Percentiles rank a stretch among this genome's conserved stretches.
Evolutionary conservation across 2,888 invertebrate genomes (phyloP).

Genomic region (Alviniconcha strummeri): DNA sequence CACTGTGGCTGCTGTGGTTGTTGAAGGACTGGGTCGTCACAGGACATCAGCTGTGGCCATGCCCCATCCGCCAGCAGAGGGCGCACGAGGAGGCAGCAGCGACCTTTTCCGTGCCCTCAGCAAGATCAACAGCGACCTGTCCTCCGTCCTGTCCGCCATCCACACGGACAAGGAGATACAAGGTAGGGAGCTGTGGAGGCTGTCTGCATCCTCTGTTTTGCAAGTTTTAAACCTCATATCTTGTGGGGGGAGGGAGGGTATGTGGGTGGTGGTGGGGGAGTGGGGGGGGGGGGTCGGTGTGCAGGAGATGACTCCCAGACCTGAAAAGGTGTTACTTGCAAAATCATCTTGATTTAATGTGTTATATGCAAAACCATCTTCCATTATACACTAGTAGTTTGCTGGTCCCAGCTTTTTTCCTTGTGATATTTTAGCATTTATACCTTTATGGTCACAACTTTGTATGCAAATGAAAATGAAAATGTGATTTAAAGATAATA

Average conservation of each 20-base stretch:
- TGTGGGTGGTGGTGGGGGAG: not conserved
- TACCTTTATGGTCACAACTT: too few relatives aligned
- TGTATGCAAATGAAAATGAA: too few relatives aligned
- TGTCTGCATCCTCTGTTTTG: not conserved
- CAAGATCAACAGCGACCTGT: conserved; percentile 64
- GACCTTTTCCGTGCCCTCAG: conserved; percentile 50
- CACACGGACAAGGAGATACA: conserved; percentile 29
- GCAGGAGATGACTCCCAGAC: too few relatives aligned
- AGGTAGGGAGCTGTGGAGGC: not conserved
- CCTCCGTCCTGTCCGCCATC: conserved; percentile 52
- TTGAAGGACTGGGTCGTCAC: conserved; percentile 28
- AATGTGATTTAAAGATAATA: too few relatives aligned
- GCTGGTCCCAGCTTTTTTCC: too few relatives aligned
- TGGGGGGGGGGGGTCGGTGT: not conserved
- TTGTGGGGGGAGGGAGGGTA: not conserved
- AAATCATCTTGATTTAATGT: too few relatives aligned
- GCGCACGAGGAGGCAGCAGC: conserved; percentile 15
- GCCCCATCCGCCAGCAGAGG: not conserved
- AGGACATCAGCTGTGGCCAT: conserved; percentile 7
- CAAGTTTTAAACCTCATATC: too few relatives aligned
- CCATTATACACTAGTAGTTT: too few relatives aligned
- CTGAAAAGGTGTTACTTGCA: too few relatives aligned
- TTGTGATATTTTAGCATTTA: too few relatives aligned
- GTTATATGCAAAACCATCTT: too few relatives aligned
- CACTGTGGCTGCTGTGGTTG: too few relatives aligned